phyloP scores from a whole-genome alignment of 2,113 vertebrate species.

The Nanorana parkeri region DNA sequence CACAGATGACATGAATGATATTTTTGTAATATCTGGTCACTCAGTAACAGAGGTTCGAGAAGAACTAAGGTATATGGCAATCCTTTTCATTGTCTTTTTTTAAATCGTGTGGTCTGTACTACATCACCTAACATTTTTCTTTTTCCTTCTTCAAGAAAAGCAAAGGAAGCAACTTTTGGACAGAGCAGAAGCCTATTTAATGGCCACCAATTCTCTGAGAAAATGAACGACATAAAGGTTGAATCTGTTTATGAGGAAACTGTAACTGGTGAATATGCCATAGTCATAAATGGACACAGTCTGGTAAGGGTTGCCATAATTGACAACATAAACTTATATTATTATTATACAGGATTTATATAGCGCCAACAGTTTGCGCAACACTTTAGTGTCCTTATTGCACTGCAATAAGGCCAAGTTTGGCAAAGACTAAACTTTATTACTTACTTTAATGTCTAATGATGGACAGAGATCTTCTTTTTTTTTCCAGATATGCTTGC shows the following conservation, averaged over 20 bases:
- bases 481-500: no score
- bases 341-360: no score
- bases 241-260: constrained; percentile 73
- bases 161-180: constrained; percentile 71
- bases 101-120: no score
- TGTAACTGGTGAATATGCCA: constrained; percentile 73
- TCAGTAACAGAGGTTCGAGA: constrained; percentile 73
- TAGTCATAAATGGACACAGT: constrained; percentile 79
- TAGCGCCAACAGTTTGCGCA: no score
- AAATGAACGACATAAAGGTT: constrained; percentile 62
- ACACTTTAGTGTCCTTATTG: no score
- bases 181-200: constrained; percentile 62
- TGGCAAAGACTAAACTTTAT: no score
- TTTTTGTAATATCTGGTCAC: constrained; percentile 78
- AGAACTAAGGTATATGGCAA: constrained; percentile 75
- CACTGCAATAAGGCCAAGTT: no score
- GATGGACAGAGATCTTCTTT: no score
- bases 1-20: constrained; percentile 80
- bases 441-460: no score
- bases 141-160: constrained; percentile 66
- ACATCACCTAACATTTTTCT: no score
- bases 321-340: background rate
- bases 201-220: constrained; percentile 64
- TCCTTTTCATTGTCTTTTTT: no score
- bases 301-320: constrained; percentile 71